Evolutionary conservation across 1,140 invertebrate genomes (phyloP), one percentile per base, ranked within the genome.

Genomic region (Ostrea denselamellosa): DNA sequence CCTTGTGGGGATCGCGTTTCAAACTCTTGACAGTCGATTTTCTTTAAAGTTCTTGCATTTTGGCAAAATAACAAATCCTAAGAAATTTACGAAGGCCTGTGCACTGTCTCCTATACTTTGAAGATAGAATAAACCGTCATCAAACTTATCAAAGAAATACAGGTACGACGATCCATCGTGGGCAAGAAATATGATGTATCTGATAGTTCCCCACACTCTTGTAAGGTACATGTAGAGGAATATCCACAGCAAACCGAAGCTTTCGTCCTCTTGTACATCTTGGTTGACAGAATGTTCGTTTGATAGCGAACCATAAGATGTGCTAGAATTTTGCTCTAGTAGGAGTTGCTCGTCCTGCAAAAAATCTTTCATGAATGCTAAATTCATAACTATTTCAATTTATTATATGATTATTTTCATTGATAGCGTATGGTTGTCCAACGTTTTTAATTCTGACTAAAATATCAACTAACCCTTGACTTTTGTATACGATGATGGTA

Each of bases 1-100:
- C 17, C n/a, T 62, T 44, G 5, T n/a, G n/a, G n/a, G n/a, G n/a
- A n/a, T n/a, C n/a, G n/a, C n/a, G n/a, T n/a, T n/a, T n/a, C n/a
- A n/a, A n/a, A n/a, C n/a, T n/a, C n/a, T 1, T 44, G 2, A 44
- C 5, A 44, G 34, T 44, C 34, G 34, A 19, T 62, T n/a, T 62
- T 19, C 17, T 62, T 0, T 17, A 19, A 19, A 19, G 17, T n/a
- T 62, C 17, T 62, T 62, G 14, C 17, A 62, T n/a, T 62, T 28
- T 2, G 68, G 68, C 68, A 22, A 77, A 25, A 77, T 9, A 77
- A 77, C 68, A 28, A 77, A 77, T 1, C 68, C 68, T 17, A 58
- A n/a, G 28, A 85, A 85, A 62, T 85, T 85, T 28, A 85, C 83
- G 58, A 85, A 85, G 19, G 83, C 83, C 22, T 85, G 83, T 25